A percentile compares a stretch with the other conserved stretches of the same genome.
Conservation (phyloP, 2,113 vertebrate species). For the Crotalus viridis region DNA sequence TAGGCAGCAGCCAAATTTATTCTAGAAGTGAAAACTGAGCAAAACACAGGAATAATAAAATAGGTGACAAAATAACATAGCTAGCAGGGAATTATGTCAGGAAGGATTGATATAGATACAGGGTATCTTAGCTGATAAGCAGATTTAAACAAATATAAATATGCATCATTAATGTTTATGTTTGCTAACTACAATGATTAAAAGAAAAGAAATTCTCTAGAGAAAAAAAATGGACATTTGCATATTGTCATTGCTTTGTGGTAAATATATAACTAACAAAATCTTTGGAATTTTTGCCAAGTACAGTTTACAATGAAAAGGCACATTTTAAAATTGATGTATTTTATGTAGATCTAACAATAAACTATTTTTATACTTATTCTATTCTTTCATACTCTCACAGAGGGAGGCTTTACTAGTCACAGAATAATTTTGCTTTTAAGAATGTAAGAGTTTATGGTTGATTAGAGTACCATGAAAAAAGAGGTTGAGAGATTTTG, state of each 20-base stretch:
- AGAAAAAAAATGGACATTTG: not conserved
- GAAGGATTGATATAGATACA: not conserved
- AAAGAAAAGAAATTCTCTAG: not conserved
- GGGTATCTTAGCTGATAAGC: not conserved
- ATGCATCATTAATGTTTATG: not conserved
- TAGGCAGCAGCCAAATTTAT: not conserved
- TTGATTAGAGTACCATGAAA: not conserved
- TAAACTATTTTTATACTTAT: not conserved
- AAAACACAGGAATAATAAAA: not conserved
- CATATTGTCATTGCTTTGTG: not conserved
- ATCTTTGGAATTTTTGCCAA: not conserved
- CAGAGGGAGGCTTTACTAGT: not conserved
- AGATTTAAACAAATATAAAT: not conserved
- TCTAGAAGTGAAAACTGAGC: not conserved
- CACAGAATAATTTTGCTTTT: not conserved
- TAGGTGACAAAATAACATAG: not conserved
- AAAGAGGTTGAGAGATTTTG: not conserved
- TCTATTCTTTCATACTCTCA: not conserved
- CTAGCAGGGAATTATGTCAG: not conserved
- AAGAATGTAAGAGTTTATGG: not conserved
- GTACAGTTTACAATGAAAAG: not conserved
- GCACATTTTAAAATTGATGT: not conserved
- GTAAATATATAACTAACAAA: not conserved
- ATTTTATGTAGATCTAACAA: not conserved
- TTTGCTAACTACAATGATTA: not conserved